These are phyloP conservation scores for Glareola pratincola DNA, from an alignment of 2,113 vertebrate genomes.

Conservation along the genomic window DNA sequence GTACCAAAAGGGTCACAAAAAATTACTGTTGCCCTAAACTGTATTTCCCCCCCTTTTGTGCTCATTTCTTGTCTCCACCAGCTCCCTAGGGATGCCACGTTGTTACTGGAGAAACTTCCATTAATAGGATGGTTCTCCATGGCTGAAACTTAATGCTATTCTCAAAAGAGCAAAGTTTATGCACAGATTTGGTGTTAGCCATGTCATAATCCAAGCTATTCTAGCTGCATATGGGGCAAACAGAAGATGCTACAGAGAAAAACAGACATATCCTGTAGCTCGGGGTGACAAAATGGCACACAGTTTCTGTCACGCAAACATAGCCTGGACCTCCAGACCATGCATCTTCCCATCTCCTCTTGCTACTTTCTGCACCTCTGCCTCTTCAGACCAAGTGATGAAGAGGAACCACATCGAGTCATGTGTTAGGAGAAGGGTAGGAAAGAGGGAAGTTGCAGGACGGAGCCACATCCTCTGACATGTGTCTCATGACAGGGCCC, in stretches of 20 bases:
- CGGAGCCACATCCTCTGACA: rapidly evolving
- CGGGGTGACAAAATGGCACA: neutral
- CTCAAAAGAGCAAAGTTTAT: neutral
- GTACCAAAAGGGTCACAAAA: neutral
- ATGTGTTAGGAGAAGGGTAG: neutral
- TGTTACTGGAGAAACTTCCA: neutral
- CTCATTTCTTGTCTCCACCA: neutral
- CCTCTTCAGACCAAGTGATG: neutral
- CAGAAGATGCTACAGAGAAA: neutral
- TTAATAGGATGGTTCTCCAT: rapidly evolving
- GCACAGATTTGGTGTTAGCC: neutral
- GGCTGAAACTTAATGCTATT: neutral
- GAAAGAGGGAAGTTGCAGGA: neutral
- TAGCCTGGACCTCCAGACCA: neutral
- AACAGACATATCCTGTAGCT: neutral
- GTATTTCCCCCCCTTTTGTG: neutral
- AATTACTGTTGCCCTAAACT: neutral
- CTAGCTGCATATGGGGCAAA: neutral
- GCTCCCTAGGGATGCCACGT: neutral
- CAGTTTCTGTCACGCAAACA: neutral
- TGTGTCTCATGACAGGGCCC: neutral
- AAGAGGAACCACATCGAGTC: neutral
- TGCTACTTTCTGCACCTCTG: neutral
- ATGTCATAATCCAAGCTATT: neutral
- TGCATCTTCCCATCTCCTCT: neutral